Evolutionary conservation across 2,888 invertebrate genomes (phyloP).

Genomic region (Drosophila quasianomalipes): DNA sequence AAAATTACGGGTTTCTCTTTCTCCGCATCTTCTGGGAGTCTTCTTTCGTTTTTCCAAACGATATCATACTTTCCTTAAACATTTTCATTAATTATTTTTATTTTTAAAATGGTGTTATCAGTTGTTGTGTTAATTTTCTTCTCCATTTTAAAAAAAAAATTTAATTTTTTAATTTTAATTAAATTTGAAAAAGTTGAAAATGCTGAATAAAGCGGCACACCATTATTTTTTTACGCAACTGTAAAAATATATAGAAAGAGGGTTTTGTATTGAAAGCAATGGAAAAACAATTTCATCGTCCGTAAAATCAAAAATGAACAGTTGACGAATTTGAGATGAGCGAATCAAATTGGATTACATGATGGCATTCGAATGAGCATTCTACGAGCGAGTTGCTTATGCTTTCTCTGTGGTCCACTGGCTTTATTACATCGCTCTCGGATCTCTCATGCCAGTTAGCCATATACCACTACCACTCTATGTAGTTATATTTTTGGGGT

Average conservation of each 20-base stretch:
- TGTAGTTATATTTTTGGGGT: constrained; percentile 23
- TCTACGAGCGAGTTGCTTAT: constrained; percentile 20
- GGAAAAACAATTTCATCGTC: constrained; percentile 7
- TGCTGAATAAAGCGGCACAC: no score
- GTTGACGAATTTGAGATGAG: constrained; percentile 19
- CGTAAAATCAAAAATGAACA: constrained; percentile 20
- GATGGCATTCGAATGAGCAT: constrained; percentile 4
- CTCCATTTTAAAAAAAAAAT: no score
- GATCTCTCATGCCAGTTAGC: neutral
- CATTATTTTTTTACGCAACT: neutral
- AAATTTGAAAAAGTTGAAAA: no score
- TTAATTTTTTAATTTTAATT: no score
- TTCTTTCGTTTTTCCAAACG: neutral
- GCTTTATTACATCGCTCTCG: constrained; percentile 57
- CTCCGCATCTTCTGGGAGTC: neutral
- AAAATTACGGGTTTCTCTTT: neutral
- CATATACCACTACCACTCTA: neutral
- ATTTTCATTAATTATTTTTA: neutral
- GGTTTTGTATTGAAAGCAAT: neutral
- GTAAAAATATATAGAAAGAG: neutral
- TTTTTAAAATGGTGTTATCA: neutral
- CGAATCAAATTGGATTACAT: constrained; percentile 34
- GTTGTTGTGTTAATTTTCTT: neutral
- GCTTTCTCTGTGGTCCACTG: constrained; percentile 54
- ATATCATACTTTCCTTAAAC: neutral